Evolutionary conservation across 2,113 vertebrate species (phyloP).

Genomic region (Triplophysa rosa): DNA sequence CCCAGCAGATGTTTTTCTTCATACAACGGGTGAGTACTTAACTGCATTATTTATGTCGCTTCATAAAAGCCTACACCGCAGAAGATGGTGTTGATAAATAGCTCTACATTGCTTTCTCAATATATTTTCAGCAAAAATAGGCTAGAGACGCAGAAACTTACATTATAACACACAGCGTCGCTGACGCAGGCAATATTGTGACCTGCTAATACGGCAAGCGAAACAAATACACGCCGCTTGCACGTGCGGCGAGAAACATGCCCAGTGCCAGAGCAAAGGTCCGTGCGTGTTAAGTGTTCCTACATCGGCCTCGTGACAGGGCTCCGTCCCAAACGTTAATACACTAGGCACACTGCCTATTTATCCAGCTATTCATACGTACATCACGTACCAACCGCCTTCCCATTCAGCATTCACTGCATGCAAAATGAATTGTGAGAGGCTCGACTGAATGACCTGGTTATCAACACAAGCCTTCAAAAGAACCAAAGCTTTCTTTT

Average conservation of each 20-base stretch:
- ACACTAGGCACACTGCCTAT: not conserved
- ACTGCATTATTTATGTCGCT: too few species aligned
- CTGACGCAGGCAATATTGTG: too few species aligned
- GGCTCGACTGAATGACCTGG: constrained; percentile 12
- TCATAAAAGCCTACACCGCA: too few species aligned
- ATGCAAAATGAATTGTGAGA: constrained; percentile 32
- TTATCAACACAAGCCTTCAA: constrained; percentile 17
- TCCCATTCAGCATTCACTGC: not conserved
- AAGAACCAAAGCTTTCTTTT: constrained; percentile 13
- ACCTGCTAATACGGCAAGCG: not conserved
- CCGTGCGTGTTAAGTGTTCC: constrained; percentile 6
- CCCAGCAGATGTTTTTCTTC: too few species aligned
- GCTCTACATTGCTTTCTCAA: too few species aligned
- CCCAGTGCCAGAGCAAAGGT: not conserved
- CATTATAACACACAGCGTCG: not conserved
- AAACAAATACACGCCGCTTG: not conserved
- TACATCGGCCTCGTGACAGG: constrained; percentile 5
- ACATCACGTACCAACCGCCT: constrained; percentile 10
- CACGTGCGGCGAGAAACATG: not conserved
- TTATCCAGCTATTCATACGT: constrained; percentile 24
- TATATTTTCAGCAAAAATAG: not conserved
- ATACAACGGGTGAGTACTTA: too few species aligned
- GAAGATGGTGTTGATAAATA: too few species aligned
- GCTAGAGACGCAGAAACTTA: not conserved
- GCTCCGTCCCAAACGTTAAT: constrained; percentile 8